Base-by-base conservation (phyloP, 2,113 vertebrate species). In the Casuarius casuarius region DNA sequence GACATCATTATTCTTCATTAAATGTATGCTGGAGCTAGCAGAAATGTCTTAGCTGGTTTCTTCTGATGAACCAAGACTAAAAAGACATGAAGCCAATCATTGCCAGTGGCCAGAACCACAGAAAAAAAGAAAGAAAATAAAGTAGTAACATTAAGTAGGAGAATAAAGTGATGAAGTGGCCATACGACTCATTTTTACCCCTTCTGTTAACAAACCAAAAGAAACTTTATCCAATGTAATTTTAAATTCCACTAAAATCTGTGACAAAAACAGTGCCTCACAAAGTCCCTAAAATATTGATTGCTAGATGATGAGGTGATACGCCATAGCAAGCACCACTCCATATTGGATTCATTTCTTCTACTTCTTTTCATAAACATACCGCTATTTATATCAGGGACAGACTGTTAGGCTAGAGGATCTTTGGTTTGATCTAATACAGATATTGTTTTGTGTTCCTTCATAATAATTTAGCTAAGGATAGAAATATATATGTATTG, bases 1-100 rank as follows among this genome's bases (percentile, higher is more conserved):
- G 92, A 84, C 70, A 61, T 35, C 80, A 96, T 97, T 98, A 94
- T 96, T 97, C 91, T 96, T 97, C 91, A 92, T 97, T 96, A 97
- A 97, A 97, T 17, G 72, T 91, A 87, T 96, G 92, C 92, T 95
- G 91, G 96, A 95, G 84, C 66, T 63, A 97, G 90, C 75, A 97
- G 84, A 97, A 98, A 95, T 70, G 40, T 91, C 89, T 98, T 93
- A 88, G 91, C 72, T 94, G 65, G 87, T 96, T 94, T 91, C 82
- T 97, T 83, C 66, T 87, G 92, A 96, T 91, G 91, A 97, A 92
- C 65, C 92, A 96, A 96, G 44, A 71, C 73, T 84, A 90, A 95
- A 88, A 94, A 70, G 78, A 96, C 58, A 95, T 44, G 38, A 13
- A 83, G 76, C 33, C 48, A 89, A 46, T 48, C 82, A 75, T 31